phyloP scores from a whole-genome alignment of 2,797 vertebrate species.

The Avahi laniger region DNA sequence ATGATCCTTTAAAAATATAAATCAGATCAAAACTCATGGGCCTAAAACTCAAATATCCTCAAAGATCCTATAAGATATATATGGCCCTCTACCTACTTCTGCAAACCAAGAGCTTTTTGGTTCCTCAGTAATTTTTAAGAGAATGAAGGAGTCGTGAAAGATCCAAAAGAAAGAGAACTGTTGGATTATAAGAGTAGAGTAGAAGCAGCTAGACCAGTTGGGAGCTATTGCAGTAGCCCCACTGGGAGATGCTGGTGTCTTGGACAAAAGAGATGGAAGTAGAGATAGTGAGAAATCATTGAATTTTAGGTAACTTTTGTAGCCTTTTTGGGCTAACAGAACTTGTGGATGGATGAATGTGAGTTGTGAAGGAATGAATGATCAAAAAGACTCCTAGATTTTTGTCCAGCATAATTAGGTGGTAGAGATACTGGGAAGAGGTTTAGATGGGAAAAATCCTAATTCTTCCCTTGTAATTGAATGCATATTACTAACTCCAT shows the following conservation, averaged over 20 bases:
- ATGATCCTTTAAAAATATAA: background rate
- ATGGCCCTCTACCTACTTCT: background rate
- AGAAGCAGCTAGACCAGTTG: background rate
- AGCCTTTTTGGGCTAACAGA: background rate
- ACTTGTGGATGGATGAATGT: background rate
- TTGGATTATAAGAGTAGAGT: background rate
- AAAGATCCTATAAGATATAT: background rate
- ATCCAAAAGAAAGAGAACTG: background rate
- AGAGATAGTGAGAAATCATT: background rate
- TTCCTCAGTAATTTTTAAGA: background rate
- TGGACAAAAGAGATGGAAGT: background rate
- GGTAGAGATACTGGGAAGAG: background rate
- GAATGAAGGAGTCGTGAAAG: background rate
- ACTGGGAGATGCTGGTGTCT: background rate
- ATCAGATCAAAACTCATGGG: background rate
- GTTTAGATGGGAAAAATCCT: background rate
- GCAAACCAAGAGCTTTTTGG: background rate
- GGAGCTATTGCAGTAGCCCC: background rate
- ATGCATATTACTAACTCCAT: background rate
- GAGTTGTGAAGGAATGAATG: background rate
- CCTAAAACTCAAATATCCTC: background rate
- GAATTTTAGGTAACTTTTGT: background rate
- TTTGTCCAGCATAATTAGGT: conserved; percentile 7
- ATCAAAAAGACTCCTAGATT: background rate
- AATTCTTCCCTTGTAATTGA: background rate